Percentiles rank a stretch among this genome's conserved stretches.
phyloP scores from a whole-genome alignment of 2,888 invertebrate species.

The Nebria salina region DNA sequence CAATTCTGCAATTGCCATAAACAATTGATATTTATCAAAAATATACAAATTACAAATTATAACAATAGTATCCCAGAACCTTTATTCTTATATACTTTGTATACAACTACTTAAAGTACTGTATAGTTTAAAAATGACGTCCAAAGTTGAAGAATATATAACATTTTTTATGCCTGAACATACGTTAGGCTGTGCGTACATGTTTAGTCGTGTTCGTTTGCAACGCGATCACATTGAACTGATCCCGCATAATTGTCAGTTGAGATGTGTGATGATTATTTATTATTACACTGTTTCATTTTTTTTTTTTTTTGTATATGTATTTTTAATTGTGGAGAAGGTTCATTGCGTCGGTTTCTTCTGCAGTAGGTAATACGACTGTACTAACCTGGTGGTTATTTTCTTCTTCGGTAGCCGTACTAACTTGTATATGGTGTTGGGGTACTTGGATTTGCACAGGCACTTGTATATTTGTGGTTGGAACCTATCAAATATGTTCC shows the following conservation, averaged over 20 bases:
- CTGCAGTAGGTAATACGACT: conserved; percentile 66
- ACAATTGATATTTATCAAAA: conserved; percentile 37
- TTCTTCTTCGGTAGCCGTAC: conserved; percentile 56
- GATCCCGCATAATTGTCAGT: conserved; percentile 3
- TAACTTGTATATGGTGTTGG: conserved; percentile 62
- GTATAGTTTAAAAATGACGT: conserved; percentile 27
- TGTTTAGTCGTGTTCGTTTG: conserved; percentile 5
- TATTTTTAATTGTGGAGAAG: conserved; percentile 58
- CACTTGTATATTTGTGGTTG: conserved; percentile 70
- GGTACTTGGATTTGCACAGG: conserved; percentile 76
- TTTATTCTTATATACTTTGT: conserved; percentile 43
- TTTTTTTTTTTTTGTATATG: background rate
- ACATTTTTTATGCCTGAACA: background rate
- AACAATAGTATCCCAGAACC: conserved; percentile 40
- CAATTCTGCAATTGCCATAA: conserved; percentile 13
- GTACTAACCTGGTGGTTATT: conserved; percentile 60
- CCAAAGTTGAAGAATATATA: conserved; percentile 11
- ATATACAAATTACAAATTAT: conserved; percentile 40
- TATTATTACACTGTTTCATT: conserved; percentile 4
- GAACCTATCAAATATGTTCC: conserved; percentile 62
- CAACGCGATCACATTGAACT: conserved; percentile 7
- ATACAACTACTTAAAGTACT: conserved; percentile 45
- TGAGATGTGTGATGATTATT: background rate
- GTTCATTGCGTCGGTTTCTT: conserved; percentile 63
- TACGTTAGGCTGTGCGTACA: background rate